Evolutionary conservation across 2,113 vertebrate species (phyloP).

Genomic region (Psilopogon haemacephalus): DNA sequence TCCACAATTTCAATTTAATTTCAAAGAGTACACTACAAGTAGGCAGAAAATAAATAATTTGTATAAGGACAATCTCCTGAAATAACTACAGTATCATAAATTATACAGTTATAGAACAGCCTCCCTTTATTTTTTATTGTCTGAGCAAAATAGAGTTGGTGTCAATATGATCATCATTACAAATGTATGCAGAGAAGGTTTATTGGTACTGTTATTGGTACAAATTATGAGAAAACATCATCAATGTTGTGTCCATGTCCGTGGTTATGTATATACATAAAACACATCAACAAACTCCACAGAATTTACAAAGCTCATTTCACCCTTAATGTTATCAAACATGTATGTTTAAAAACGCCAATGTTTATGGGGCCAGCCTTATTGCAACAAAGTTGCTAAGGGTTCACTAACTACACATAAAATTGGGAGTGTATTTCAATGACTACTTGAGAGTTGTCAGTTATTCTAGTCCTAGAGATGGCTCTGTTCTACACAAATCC

Average conservation of each 20-base stretch:
- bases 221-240: neutral
- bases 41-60: constrained; percentile 56
- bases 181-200: neutral
- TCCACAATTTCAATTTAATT: constrained; percentile 58
- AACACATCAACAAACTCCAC: neutral
- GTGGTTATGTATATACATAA: neutral
- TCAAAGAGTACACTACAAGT: constrained; percentile 28
- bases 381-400: neutral
- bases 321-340: neutral
- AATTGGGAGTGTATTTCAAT: neutral
- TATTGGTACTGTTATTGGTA: neutral
- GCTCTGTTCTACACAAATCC: neutral
- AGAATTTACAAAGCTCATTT: neutral
- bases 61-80: neutral
- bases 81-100: constrained; percentile 13
- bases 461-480: neutral
- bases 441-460: neutral
- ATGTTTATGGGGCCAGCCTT: neutral
- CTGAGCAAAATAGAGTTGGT: neutral
- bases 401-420: neutral
- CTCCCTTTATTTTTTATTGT: constrained; percentile 2
- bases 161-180: neutral
- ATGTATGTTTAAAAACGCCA: neutral
- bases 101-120: neutral
- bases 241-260: neutral